Evolutionary conservation across 2,113 vertebrate genomes (phyloP), one percentile per base, ranked within the genome.

Genomic region (Mesembrinibis cayennensis): DNA sequence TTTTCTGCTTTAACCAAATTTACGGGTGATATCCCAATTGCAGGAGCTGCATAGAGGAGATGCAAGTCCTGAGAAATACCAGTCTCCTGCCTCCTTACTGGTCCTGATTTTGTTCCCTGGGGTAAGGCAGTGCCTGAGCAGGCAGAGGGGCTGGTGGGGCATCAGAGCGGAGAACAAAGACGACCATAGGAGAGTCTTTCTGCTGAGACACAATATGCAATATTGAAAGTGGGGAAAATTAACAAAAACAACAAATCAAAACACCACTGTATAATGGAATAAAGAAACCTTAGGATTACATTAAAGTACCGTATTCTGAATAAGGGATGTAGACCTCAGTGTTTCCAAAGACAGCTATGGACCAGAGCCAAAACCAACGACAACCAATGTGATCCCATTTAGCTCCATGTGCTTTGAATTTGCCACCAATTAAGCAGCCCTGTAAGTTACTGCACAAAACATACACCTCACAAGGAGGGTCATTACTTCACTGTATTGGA

Each of bases 81-180:
- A 7, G 13, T 4, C 30, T 71, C 36, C 49, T 25, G 21, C 49
- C 62, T 61, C 83, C 55, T 23, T 5, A 2, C 25, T 34, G 38
- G 1, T 3, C 40, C 36, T 5, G 1, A 2, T 8, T 5, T 22
- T 1, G 1, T 6, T 40, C 30, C 58, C 42, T 6, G 13, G 7
- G 49, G 22, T 9, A 16, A 49, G 42, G 34, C 25, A 10, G 58
- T 12, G 29, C 36, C 29, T 19, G 55, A 44, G 67, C 30, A 11
- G 8, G 25, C 2, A 10, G 9, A 26, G 27, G 38, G 32, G 42
- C 70, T 36, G 52, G 32, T 3, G 25, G 23, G 8, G 29, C 45
- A 72, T 7, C 4, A 0, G 40, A 17, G 45, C 0, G 2, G 25
- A 25, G n/a, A 77, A 30, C 6, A 3, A 38, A 10, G 53, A 12